Evolutionary conservation across 1,140 invertebrate species (phyloP), one percentile per base, ranked within the genome.

Genomic region (Neoseiulus cucumeris): DNA sequence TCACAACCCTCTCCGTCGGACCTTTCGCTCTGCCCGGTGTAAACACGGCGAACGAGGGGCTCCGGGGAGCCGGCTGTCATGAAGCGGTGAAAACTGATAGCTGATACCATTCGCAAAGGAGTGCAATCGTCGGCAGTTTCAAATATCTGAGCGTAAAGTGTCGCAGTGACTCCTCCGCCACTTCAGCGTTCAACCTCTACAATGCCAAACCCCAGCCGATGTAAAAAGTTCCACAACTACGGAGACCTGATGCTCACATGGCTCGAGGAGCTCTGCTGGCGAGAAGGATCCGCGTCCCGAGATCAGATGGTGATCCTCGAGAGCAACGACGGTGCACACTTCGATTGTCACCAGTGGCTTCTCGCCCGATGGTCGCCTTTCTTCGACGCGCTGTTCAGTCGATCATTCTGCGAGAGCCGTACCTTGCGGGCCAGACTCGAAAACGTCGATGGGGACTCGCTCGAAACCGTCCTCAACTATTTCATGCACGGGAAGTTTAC

Each of bases 201-300:
- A 4, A 59, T 59, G 51, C 33, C 51, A 14, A 59, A 59, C 33
- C 51, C 51, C 14, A 59, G 51, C 33, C 33, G 51, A 33, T 59
- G 51, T 59, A 59, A 59, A 25, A 20, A 18, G 22, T 59, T 59
- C 22, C 51, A 59, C 51, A 59, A 59, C 51, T 59, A 59, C 22
- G 51, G 51, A 25, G 51, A 59, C 22, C 51, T 59, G 14, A 59
- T 59, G 51, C 51, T 59, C 9, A 59, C 51, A 14, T 59, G 51
- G 51, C 51, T 59, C 25, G 51, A 59, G 22, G 51, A 59, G 22
- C 51, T 59, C 6, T 59, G 51, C 51, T 59, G 51, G 51, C 51
- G 51, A 33, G 51, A 2, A 1, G 51, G 51, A 25, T 59, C 51
- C 14, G 17, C 51, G 14, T 29, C 51, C 22, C 51, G 51, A 2